A percentile compares a stretch with the other conserved stretches of the same genome.
phyloP scores from a whole-genome alignment of 1,140 invertebrate species.

The Ditylenchus dipsaci region DNA sequence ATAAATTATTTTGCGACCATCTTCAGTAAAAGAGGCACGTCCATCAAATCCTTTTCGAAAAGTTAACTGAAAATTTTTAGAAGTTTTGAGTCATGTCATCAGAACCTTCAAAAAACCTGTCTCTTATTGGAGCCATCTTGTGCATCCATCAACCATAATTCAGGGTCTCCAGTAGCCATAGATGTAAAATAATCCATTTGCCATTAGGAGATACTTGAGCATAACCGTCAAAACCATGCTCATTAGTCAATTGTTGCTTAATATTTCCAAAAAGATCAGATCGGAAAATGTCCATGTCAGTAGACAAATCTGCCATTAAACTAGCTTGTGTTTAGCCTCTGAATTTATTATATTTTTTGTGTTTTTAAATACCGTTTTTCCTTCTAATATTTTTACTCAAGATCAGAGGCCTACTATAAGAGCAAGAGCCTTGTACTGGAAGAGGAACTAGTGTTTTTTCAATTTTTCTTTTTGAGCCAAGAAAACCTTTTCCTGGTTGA shows the following conservation, averaged over 20 bases:
- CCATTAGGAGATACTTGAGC: background rate
- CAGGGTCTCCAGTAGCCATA: background rate
- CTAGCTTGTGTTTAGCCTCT: too few species aligned
- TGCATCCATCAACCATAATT: conserved; percentile 3
- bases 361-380: too few species aligned
- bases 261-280: background rate
- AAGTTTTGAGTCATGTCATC: background rate
- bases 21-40: background rate
- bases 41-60: background rate
- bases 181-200: conserved; percentile 1
- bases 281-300: conserved; percentile 2
- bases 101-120: background rate
- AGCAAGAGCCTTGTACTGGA: too few species aligned
- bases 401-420: too few species aligned
- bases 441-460: too few species aligned
- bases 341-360: too few species aligned
- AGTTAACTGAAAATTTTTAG: background rate
- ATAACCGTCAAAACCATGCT: background rate
- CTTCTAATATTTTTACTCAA: too few species aligned
- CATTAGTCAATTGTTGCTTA: background rate
- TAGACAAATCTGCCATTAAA: background rate
- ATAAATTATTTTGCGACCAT: conserved; percentile 4
- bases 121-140: background rate
- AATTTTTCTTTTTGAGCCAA: too few species aligned
- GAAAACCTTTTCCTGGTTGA: too few species aligned